phyloP scores from a whole-genome alignment of 2,888 invertebrate genomes.

The Lasioglossum leucozonium region DNA sequence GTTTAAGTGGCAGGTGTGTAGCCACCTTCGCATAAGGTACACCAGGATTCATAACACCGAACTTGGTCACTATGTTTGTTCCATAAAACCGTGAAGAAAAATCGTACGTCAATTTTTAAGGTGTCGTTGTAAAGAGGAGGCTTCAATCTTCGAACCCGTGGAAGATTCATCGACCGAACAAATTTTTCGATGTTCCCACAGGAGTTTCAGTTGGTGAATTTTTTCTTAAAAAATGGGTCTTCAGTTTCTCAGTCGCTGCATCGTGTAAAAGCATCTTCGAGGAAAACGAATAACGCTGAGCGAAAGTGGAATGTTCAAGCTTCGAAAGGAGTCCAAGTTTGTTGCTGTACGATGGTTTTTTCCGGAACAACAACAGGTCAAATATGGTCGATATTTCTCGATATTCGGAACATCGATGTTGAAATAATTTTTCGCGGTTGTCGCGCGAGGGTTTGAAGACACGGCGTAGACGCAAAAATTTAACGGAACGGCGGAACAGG shows the following conservation, averaged over 20 bases:
- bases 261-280: background rate
- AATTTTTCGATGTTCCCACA: background rate
- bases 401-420: too few relatives aligned
- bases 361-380: too few relatives aligned
- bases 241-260: too few relatives aligned
- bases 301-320: background rate
- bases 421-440: too few relatives aligned
- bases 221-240: background rate
- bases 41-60: background rate
- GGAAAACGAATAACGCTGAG: background rate
- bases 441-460: background rate
- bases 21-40: too few relatives aligned
- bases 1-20: background rate
- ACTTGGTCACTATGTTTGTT: background rate
- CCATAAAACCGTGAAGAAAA: background rate
- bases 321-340: background rate
- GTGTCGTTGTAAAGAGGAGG: background rate
- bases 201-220: background rate
- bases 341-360: too few relatives aligned
- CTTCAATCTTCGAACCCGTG: background rate
- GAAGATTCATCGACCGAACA: background rate
- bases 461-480: background rate
- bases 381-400: too few relatives aligned
- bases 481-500: background rate
- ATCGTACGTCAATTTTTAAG: background rate